Evolutionary conservation across 2,888 invertebrate genomes (phyloP).

Genomic region (Archips crataeganus): DNA sequence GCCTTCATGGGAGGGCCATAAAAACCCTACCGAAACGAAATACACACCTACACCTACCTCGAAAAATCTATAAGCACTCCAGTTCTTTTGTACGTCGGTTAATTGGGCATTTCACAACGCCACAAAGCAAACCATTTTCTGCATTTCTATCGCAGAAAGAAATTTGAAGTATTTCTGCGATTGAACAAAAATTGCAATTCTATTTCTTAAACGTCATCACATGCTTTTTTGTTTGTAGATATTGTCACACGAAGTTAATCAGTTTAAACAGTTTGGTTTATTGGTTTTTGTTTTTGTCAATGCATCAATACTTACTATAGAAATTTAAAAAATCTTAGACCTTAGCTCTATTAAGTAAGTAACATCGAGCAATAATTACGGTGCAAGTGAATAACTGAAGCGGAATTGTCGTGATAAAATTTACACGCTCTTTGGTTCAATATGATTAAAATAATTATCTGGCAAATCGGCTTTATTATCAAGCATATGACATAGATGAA

Average conservation of each 20-base stretch:
- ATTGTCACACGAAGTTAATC: not conserved
- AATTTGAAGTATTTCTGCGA: slow-evolving; percentile 18
- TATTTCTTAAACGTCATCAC: not conserved
- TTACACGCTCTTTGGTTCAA: too few relatives aligned
- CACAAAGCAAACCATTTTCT: slow-evolving; percentile 54
- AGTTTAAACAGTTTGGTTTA: not conserved
- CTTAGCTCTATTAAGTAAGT: too few relatives aligned
- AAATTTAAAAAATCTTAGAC: too few relatives aligned
- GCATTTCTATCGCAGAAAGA: slow-evolving; percentile 55
- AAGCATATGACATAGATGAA: too few relatives aligned
- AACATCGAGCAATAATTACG: too few relatives aligned
- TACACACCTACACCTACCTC: slow-evolving; percentile 42
- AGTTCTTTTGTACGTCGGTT: slow-evolving; percentile 49
- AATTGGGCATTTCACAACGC: slow-evolving; percentile 61
- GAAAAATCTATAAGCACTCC: slow-evolving; percentile 44
- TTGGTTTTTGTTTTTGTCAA: not conserved
- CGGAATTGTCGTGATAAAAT: too few relatives aligned
- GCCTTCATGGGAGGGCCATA: slow-evolving; percentile 81
- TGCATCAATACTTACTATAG: not conserved
- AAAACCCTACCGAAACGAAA: slow-evolving; percentile 66
- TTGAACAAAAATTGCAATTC: not conserved
- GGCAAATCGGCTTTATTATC: too few relatives aligned
- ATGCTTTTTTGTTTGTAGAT: not conserved
- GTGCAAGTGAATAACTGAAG: too few relatives aligned
- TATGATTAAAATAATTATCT: too few relatives aligned